Percentiles rank a stretch among this genome's conserved stretches.
Evolutionary conservation across 1,140 invertebrate species (phyloP).

Genomic region (Pantala flavescens): DNA sequence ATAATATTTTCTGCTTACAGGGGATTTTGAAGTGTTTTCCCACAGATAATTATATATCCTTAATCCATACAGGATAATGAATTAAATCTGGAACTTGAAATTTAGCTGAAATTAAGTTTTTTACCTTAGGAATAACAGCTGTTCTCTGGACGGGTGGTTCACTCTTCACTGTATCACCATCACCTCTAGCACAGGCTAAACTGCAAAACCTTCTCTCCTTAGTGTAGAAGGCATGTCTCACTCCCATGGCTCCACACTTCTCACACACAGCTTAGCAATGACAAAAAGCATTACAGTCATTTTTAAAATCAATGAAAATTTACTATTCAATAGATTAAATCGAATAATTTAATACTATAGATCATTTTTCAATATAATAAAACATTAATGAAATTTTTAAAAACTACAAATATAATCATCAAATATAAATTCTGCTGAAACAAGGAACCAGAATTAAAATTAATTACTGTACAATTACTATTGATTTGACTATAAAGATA

Average conservation of each 20-base stretch:
- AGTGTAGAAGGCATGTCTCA: constrained; percentile 82
- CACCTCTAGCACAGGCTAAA: constrained; percentile 55
- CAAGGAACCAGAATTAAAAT: no score
- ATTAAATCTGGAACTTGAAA: no score
- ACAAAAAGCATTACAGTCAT: constrained; percentile 17
- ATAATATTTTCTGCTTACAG: no score
- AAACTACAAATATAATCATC: no score
- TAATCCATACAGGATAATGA: no score
- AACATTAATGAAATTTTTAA: no score
- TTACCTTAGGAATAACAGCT: background rate
- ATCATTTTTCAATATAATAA: constrained; percentile 12
- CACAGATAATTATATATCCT: no score
- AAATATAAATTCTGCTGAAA: no score
- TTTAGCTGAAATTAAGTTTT: no score
- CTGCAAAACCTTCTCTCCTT: constrained; percentile 71
- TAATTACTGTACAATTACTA: no score
- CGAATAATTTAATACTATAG: constrained; percentile 13
- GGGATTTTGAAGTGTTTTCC: no score
- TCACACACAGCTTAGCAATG: constrained; percentile 65
- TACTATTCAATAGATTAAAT: background rate
- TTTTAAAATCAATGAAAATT: background rate
- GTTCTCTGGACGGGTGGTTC: background rate
- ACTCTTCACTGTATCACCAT: background rate
- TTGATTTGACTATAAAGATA: no score
- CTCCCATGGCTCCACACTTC: constrained; percentile 78